Evolutionary conservation across 2,797 vertebrate genomes (phyloP).

Genomic region (Acropternis orthonyx): DNA sequence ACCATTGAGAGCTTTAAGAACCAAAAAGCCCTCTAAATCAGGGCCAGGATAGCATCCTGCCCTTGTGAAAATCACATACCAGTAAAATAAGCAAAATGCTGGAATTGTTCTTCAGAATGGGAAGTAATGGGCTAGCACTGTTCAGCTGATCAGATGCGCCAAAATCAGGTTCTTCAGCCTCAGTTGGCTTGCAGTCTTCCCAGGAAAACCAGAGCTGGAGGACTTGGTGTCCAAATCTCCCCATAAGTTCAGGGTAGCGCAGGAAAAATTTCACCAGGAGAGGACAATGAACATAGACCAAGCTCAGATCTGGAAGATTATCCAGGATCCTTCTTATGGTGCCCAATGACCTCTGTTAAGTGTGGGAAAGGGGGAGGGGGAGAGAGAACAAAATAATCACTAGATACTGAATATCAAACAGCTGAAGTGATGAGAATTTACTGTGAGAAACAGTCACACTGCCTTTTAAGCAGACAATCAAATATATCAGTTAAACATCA

Average conservation of each 20-base stretch:
- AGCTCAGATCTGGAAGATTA: conserved; percentile 74
- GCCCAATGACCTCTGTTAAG: conserved; percentile 77
- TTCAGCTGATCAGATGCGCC: not conserved
- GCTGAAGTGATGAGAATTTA: not conserved
- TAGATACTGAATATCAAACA: not conserved
- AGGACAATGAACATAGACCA: conserved; percentile 84
- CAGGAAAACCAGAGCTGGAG: conserved; percentile 86
- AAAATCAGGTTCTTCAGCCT: not conserved
- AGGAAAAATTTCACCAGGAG: conserved; percentile 87
- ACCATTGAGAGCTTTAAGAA: not conserved
- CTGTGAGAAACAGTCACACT: conserved; percentile 2
- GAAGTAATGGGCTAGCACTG: conserved; percentile 70
- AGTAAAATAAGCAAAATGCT: conserved; percentile 83
- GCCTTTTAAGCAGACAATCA: conserved; percentile 42
- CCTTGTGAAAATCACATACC: conserved; percentile 74
- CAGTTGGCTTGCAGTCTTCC: conserved; percentile 56
- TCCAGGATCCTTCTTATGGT: conserved; percentile 81
- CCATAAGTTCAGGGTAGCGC: conserved; percentile 81
- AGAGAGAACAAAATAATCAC: conserved; percentile 19
- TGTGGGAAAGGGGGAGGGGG: not conserved
- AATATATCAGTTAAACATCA: conserved; percentile 23
- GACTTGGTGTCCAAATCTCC: conserved; percentile 79
- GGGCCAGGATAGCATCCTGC: not conserved
- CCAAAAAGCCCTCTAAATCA: not conserved
- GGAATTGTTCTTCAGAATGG: conserved; percentile 81